These are phyloP conservation scores for Vanessa atalanta DNA, from an alignment of 1,140 invertebrate genomes.

Conservation along the genomic window DNA sequence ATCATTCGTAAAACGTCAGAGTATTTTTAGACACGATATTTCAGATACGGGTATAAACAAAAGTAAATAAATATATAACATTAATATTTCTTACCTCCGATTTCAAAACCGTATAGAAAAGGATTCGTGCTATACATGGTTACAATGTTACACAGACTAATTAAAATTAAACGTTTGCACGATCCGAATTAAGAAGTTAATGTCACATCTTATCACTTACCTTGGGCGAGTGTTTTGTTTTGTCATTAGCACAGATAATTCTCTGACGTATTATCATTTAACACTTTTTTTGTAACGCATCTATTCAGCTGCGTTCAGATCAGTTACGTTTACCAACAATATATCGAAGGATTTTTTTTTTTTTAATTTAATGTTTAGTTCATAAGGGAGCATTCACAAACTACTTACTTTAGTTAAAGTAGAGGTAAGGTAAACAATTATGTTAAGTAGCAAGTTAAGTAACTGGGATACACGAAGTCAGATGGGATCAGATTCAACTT, in stretches of 20 bases:
- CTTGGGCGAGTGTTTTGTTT: constrained; percentile 47
- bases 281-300: constrained; percentile 5
- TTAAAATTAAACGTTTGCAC: not conserved
- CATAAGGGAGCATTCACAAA: no score
- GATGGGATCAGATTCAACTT: no score
- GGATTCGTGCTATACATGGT: constrained; percentile 54
- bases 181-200: constrained; percentile 10
- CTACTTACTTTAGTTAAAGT: no score
- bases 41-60: no score
- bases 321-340: not conserved
- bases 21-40: no score
- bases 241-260: constrained; percentile 45
- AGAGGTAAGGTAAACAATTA: no score
- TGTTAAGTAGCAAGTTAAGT: no score
- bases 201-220: constrained; percentile 48
- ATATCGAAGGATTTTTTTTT: no score
- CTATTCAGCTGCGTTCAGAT: not conserved
- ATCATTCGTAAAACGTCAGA: no score
- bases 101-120: constrained; percentile 53
- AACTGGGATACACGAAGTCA: no score
- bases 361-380: no score
- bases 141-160: not conserved
- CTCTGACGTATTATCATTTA: constrained; percentile 11
- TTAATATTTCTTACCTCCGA: constrained; percentile 48
- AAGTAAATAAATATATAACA: not conserved